Percentiles rank a stretch among this genome's conserved stretches.
phyloP scores from a whole-genome alignment of 2,888 invertebrate species.

The Drosophila barbarae region DNA sequence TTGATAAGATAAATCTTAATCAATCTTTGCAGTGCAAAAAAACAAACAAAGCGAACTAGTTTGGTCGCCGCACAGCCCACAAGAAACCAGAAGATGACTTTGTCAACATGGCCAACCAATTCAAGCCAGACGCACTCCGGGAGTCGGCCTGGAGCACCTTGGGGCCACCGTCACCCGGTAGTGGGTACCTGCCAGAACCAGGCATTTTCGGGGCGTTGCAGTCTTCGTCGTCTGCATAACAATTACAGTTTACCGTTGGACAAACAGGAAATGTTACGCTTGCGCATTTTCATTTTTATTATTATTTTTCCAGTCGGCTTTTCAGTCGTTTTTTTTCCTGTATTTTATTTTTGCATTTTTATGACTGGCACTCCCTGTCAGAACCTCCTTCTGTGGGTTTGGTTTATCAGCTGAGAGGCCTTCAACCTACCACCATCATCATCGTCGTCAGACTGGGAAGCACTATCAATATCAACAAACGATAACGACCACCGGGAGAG shows the following conservation, averaged over 20 bases:
- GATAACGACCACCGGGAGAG: slow-evolving; percentile 45
- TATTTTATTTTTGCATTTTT: slow-evolving; percentile 40
- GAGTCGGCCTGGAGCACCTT: slow-evolving; percentile 7
- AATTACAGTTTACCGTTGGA: slow-evolving; percentile 66
- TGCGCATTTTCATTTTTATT: slow-evolving; percentile 42
- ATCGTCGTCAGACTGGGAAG: slow-evolving; percentile 23
- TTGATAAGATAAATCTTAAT: slow-evolving; percentile 11
- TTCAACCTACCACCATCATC: slow-evolving; percentile 28
- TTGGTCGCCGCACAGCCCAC: slow-evolving; percentile 18
- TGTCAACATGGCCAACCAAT: slow-evolving; percentile 59
- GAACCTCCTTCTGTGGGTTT: slow-evolving; percentile 36
- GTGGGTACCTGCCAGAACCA: not conserved
- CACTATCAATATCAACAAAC: slow-evolving; percentile 64
- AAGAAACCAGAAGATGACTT: slow-evolving; percentile 48
- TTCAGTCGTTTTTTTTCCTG: slow-evolving; percentile 7
- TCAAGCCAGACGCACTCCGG: slow-evolving; percentile 33
- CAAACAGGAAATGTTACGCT: slow-evolving; percentile 67
- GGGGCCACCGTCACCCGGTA: slow-evolving; percentile 5
- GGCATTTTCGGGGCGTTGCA: slow-evolving; percentile 55
- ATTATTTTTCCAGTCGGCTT: slow-evolving; percentile 19
- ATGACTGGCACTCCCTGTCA: slow-evolving; percentile 45
- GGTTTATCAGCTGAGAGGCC: slow-evolving; percentile 46
- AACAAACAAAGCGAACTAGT: slow-evolving; percentile 38
- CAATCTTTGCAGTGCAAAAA: slow-evolving; percentile 11
- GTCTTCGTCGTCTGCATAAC: slow-evolving; percentile 62